Conservation (phyloP, 2,797 vertebrate genomes). For the Acanthopagrus latus region DNA sequence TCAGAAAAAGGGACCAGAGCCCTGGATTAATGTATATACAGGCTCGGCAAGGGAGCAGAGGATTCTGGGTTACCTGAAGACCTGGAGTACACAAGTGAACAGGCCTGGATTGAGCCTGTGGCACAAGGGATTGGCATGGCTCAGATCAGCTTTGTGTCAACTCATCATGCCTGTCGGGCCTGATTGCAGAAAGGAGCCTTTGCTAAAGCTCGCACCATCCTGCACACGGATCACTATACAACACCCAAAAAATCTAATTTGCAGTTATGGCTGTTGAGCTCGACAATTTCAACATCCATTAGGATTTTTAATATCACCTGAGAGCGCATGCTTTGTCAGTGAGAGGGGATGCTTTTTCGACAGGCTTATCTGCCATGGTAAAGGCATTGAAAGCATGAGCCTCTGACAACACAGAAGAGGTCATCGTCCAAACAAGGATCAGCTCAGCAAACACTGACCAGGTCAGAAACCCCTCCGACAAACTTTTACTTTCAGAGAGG, state of each 20-base stretch:
- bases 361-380: constrained; percentile 91
- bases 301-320: constrained; percentile 83
- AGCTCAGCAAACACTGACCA: constrained; percentile 87
- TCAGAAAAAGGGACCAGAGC: constrained; percentile 66
- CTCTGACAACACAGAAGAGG: constrained; percentile 90
- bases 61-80: constrained; percentile 82
- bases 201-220: constrained; percentile 76
- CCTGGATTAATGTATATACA: constrained; percentile 86
- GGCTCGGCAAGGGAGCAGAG: constrained; percentile 74
- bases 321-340: constrained; percentile 81
- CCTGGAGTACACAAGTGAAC: constrained; percentile 82
- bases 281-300: constrained; percentile 83
- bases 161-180: constrained; percentile 91
- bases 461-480: constrained; percentile 84
- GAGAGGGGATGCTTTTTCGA: constrained; percentile 81
- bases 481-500: constrained; percentile 80
- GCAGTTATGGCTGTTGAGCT: constrained; percentile 88
- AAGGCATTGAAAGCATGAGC: constrained; percentile 92
- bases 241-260: constrained; percentile 88
- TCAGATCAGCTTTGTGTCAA: constrained; percentile 85
- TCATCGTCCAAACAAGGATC: constrained; percentile 87
- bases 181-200: constrained; percentile 86
- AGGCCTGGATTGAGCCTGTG: constrained; percentile 83
- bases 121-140: constrained; percentile 82
- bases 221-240: constrained; percentile 86